phyloP scores from a whole-genome alignment of 1,140 invertebrate genomes.

The Odontomachus brunneus region DNA sequence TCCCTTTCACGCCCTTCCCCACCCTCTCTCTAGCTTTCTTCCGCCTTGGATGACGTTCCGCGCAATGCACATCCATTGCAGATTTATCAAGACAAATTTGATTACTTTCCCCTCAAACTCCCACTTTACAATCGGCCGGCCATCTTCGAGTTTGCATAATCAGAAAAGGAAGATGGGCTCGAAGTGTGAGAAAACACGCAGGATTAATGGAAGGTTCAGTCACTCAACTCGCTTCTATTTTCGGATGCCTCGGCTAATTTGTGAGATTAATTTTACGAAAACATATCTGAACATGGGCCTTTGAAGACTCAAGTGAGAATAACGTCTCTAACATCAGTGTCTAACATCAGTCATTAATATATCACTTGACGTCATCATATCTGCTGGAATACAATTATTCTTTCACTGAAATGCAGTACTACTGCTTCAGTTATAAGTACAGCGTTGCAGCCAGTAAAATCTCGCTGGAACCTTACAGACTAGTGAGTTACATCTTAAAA shows the following conservation, averaged over 20 bases:
- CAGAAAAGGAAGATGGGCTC: not conserved
- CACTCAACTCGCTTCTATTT: not conserved
- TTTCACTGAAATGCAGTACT: too few relatives aligned
- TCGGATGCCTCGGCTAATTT: not conserved
- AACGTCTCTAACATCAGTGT: too few relatives aligned
- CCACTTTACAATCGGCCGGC: conserved; percentile 60
- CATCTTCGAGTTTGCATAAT: conserved; percentile 49
- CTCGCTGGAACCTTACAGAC: too few relatives aligned
- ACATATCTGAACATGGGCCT: too few relatives aligned
- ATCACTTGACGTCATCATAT: too few relatives aligned
- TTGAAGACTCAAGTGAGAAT: too few relatives aligned
- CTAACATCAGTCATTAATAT: too few relatives aligned
- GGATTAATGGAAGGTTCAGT: not conserved
- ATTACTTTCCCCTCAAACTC: conserved; percentile 66
- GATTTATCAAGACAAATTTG: conserved; percentile 66
- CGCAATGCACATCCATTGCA: conserved; percentile 53
- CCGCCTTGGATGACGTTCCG: conserved; percentile 16
- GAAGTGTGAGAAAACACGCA: not conserved
- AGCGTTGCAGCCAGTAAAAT: too few relatives aligned
- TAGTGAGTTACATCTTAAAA: too few relatives aligned
- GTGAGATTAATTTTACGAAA: not conserved
- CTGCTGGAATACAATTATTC: too few relatives aligned
- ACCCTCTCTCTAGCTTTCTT: not conserved
- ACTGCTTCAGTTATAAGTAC: too few relatives aligned
- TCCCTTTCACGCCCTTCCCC: conserved; percentile 26